Evolutionary conservation across 2,113 vertebrate species (phyloP).

Genomic region (Manacus vitellinus): DNA sequence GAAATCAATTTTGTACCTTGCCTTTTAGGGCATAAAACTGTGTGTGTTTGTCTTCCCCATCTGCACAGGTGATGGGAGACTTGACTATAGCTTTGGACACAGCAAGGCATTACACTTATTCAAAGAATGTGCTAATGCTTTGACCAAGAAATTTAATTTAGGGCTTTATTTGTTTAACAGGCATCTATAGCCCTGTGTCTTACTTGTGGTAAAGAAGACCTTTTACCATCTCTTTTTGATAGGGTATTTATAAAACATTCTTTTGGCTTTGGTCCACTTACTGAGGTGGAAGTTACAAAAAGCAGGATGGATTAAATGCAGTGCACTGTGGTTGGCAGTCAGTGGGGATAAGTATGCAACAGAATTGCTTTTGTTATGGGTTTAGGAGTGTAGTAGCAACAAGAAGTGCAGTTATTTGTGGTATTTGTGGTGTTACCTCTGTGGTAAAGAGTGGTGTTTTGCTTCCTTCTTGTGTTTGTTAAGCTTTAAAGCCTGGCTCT

Average conservation of each 20-base stretch:
- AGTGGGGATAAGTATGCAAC: not conserved
- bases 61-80: not conserved
- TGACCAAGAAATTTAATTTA: not conserved
- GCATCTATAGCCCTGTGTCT: not conserved
- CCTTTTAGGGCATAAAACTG: not conserved
- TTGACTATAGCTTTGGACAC: not conserved
- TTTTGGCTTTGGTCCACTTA: not conserved
- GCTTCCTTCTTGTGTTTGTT: not conserved
- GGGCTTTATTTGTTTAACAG: not conserved
- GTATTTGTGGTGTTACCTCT: not conserved
- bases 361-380: not conserved
- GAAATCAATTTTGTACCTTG: not conserved
- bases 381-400: not conserved
- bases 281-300: not conserved
- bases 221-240: not conserved
- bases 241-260: not conserved
- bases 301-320: not conserved
- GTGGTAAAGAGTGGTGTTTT: not conserved
- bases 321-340: not conserved
- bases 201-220: not conserved
- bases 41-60: not conserved
- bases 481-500: not conserved
- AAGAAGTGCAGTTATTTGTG: not conserved
- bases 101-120: not conserved
- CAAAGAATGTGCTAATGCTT: not conserved